Conservation (phyloP, 92 coral and sea anemone species). For the Epizoanthus illoricatus region DNA sequence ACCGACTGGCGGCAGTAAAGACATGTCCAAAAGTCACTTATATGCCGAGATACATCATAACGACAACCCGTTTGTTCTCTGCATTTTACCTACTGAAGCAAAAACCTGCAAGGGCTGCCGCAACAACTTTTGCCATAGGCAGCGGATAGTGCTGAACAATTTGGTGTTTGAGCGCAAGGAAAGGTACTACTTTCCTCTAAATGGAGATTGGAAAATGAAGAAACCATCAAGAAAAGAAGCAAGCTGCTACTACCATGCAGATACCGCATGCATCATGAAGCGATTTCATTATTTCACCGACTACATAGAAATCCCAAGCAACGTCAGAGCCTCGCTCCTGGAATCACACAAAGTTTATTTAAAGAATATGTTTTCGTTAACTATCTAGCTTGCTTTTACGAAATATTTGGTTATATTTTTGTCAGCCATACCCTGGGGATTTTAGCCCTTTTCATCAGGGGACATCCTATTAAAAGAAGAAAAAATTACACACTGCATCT, state of each 20-base stretch:
- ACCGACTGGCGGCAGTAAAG: constrained; percentile 5
- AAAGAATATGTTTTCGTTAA: constrained; percentile 35
- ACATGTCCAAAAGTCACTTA: constrained; percentile 13
- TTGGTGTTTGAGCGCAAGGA: constrained; percentile 43
- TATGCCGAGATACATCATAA: not conserved
- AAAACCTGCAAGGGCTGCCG: constrained; percentile 45
- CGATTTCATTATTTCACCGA: constrained; percentile 31
- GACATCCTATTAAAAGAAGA: constrained; percentile 17
- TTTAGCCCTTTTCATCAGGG: constrained; percentile 12
- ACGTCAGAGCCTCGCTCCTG: constrained; percentile 34
- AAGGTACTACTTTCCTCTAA: constrained; percentile 44
- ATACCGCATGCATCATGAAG: constrained; percentile 32
- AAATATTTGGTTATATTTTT: constrained; percentile 14
- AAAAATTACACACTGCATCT: not conserved
- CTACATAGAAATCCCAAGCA: no score
- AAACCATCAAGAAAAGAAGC: constrained; percentile 44
- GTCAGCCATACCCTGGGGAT: constrained; percentile 2
- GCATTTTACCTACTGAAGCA: constrained; percentile 45
- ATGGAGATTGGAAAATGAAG: constrained; percentile 53
- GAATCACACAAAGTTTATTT: constrained; percentile 37
- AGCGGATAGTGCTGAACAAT: constrained; percentile 21
- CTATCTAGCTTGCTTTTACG: constrained; percentile 35
- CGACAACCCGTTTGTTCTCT: constrained; percentile 42
- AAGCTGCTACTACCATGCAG: constrained; percentile 44
- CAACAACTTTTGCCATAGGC: constrained; percentile 43